Evolutionary conservation across 2,888 invertebrate species (phyloP).

Genomic region (Drosophila limbata): DNA sequence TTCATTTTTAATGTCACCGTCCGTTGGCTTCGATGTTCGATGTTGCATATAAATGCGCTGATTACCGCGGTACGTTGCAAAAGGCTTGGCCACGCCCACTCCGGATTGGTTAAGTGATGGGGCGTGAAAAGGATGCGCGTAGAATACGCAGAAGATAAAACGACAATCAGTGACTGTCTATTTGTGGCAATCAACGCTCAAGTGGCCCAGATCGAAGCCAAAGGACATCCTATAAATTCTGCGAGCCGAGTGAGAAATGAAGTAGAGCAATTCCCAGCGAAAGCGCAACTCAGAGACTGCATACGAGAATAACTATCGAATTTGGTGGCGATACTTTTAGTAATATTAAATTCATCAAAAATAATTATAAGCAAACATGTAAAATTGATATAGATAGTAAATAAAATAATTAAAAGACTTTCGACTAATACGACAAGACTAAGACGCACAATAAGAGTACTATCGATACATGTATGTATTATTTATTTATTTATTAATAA

Average conservation of each 20-base stretch:
- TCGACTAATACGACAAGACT: too few species aligned
- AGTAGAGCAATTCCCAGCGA: background rate
- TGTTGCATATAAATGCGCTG: slow-evolving; percentile 76
- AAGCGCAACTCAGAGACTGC: background rate
- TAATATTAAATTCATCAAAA: background rate
- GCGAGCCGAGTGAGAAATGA: background rate
- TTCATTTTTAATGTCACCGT: slow-evolving; percentile 65
- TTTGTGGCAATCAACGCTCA: slow-evolving; percentile 51
- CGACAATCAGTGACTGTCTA: slow-evolving; percentile 59
- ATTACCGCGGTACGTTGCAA: slow-evolving; percentile 54
- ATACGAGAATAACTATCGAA: background rate
- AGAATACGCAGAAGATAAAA: slow-evolving; percentile 40
- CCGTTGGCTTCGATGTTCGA: slow-evolving; percentile 40
- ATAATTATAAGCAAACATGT: background rate
- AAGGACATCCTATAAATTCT: slow-evolving; percentile 30
- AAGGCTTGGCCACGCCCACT: slow-evolving; percentile 26
- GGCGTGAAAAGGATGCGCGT: slow-evolving; percentile 30
- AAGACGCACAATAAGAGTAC: too few species aligned
- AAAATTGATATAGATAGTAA: too few species aligned
- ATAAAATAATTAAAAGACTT: too few species aligned
- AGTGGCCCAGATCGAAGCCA: slow-evolving; percentile 13
- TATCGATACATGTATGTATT: too few species aligned
- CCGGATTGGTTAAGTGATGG: slow-evolving; percentile 25
- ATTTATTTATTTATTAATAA: too few species aligned
- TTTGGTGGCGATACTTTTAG: background rate